Base-by-base conservation (phyloP, 2,797 vertebrate genomes). In the Luscinia megarhynchos region DNA sequence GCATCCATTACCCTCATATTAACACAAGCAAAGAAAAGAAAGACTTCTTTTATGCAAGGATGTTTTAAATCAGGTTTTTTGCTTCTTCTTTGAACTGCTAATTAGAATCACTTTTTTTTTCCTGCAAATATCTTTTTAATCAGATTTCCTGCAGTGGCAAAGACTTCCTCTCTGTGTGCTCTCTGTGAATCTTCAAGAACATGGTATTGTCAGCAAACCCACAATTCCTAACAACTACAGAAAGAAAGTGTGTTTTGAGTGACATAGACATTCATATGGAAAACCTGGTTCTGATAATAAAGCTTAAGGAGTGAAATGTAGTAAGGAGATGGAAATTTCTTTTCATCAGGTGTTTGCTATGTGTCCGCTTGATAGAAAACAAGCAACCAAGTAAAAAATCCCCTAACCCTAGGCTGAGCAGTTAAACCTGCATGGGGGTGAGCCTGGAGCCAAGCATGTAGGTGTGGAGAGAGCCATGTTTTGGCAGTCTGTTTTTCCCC, bases 21-120 rank as follows among this genome's bases (percentile, higher is more conserved):
- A 70, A n/a, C 36, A 81, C n/a, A 85, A 86, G 14, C 34, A 84
- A 80, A 58, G n/a, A 90, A 87, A 87, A 91, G 6, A 87, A 94
- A 81, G 10, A 51, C n/a, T 81, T 72, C 43, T n/a, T 90, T 87
- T 82, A 64, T 18, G 12, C 29, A 62, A 88, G 15, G 36, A 55
- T 54, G 5, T 41, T 74, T 87, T 73, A 9, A 19, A 6, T 4
- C 1, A 0, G 6, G 3, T 23, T 13, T 57, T 55, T 15, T n/a
- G 9, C 5, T 74, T 29, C 83, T 27, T 85, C 38, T 93, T 59
- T 54, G 7, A 78, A 19, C 20, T 8, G 6, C 8, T 76, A 76
- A 76, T 30, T 79, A 75, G 15, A 21, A 76, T 83, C 7, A 45
- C 6, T 40, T 70, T 51, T 53, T 30, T 30, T 88, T 73, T 78